Conservation (phyloP, 2,888 invertebrate species). For the Pharmacophagus antenor region DNA sequence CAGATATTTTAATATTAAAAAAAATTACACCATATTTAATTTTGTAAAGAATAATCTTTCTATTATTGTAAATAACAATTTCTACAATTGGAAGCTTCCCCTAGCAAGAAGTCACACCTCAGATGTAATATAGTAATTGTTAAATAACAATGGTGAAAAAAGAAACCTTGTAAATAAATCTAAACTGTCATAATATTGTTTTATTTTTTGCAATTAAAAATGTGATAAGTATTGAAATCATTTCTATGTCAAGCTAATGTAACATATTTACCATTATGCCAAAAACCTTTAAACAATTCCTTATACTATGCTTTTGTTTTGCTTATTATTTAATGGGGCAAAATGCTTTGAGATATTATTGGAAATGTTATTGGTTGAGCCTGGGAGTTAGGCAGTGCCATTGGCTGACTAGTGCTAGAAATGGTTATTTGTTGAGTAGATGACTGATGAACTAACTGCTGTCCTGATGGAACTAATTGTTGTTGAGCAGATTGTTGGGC, state of each 20-base stretch:
- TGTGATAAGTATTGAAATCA: neutral
- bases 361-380: conserved; percentile 73
- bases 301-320: neutral
- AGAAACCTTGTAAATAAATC: conserved; percentile 3
- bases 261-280: conserved; percentile 1
- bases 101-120: neutral
- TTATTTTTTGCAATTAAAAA: conserved; percentile 12
- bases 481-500: conserved; percentile 71
- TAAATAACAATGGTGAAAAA: no score
- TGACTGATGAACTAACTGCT: conserved; percentile 70
- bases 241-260: neutral
- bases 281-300: conserved; percentile 24
- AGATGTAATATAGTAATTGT: no score
- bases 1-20: neutral
- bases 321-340: conserved; percentile 57
- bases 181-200: conserved; percentile 11
- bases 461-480: conserved; percentile 63
- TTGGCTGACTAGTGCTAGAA: conserved; percentile 73
- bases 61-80: neutral
- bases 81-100: neutral
- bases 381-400: conserved; percentile 71
- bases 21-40: no score
- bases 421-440: conserved; percentile 75
- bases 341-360: conserved; percentile 74
- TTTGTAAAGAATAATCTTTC: no score